Evolutionary conservation across 2,888 invertebrate species (phyloP).

Genomic region (Rugalucina vietnamica): DNA sequence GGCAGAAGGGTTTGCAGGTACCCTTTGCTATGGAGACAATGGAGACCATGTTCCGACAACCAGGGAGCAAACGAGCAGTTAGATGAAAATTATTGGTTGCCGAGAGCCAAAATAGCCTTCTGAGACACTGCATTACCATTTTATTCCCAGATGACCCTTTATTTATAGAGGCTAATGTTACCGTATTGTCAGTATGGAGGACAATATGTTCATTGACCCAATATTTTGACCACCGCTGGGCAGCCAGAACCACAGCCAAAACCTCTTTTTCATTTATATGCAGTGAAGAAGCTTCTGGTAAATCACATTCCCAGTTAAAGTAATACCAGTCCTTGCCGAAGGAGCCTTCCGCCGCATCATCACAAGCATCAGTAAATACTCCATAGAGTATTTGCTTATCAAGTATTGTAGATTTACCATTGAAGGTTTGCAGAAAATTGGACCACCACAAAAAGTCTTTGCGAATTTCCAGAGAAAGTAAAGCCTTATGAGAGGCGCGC

Average conservation of each 20-base stretch:
- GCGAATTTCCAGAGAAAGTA: neutral
- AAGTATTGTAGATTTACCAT: slow-evolving; percentile 23
- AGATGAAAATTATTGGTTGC: slow-evolving; percentile 25
- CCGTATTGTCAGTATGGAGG: slow-evolving; percentile 23
- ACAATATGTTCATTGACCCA: slow-evolving; percentile 14
- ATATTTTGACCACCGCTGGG: slow-evolving; percentile 14
- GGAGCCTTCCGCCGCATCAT: slow-evolving; percentile 17
- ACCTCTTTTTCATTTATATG: slow-evolving; percentile 34
- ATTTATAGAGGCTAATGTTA: slow-evolving; percentile 2
- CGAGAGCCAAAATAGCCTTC: neutral
- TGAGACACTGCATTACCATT: slow-evolving; percentile 19
- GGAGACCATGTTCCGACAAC: neutral
- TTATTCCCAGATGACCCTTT: slow-evolving; percentile 15
- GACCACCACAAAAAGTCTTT: slow-evolving; percentile 37
- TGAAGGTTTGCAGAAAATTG: slow-evolving; percentile 17
- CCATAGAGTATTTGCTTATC: slow-evolving; percentile 9
- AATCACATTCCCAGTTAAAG: slow-evolving; percentile 32
- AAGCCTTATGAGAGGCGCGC: slow-evolving; percentile 16
- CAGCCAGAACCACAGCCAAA: slow-evolving; percentile 17
- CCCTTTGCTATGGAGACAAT: neutral
- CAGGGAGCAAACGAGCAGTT: neutral
- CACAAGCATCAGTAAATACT: slow-evolving; percentile 37
- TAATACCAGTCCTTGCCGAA: slow-evolving; percentile 31
- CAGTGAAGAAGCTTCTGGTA: slow-evolving; percentile 15
- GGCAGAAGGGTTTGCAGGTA: neutral